phyloP scores from a whole-genome alignment of 1,140 invertebrate genomes.

The Heterodera schachtii region DNA sequence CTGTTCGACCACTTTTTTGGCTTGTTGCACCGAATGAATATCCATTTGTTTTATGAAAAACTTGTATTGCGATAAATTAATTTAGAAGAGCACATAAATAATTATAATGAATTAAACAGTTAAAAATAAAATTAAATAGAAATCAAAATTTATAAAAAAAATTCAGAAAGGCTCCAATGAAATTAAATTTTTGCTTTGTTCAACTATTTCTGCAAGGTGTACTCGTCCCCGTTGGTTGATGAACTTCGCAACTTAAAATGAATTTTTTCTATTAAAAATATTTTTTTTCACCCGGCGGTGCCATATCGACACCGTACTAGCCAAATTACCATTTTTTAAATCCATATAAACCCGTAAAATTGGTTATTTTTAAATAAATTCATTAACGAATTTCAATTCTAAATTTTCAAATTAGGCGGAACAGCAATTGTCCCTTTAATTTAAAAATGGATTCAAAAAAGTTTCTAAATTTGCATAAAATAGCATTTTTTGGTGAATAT shows the following conservation, averaged over 20 bases:
- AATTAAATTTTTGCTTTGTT: slow-evolving; percentile 89
- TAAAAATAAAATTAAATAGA: neutral
- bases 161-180: slow-evolving; percentile 72
- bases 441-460: too few species aligned
- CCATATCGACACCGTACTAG: too few species aligned
- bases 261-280: neutral
- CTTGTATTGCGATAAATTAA: too few species aligned
- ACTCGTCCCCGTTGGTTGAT: slow-evolving; percentile 91
- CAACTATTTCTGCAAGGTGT: slow-evolving; percentile 86
- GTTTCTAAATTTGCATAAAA: too few species aligned
- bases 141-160: neutral
- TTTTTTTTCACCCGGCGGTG: too few species aligned
- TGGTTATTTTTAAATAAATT: too few species aligned
- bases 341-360: too few species aligned
- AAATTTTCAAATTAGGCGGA: too few species aligned
- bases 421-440: too few species aligned
- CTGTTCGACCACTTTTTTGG: slow-evolving; percentile 50
- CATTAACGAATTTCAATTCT: too few species aligned
- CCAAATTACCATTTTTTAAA: too few species aligned
- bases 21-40: slow-evolving; percentile 48
- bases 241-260: slow-evolving; percentile 81
- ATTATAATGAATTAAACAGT: slow-evolving; percentile 9
- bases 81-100: neutral
- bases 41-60: slow-evolving; percentile 48
- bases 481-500: too few species aligned